Evolutionary conservation across 2,797 vertebrate genomes (phyloP).

Genomic region (Scomberomorus guttatus): DNA sequence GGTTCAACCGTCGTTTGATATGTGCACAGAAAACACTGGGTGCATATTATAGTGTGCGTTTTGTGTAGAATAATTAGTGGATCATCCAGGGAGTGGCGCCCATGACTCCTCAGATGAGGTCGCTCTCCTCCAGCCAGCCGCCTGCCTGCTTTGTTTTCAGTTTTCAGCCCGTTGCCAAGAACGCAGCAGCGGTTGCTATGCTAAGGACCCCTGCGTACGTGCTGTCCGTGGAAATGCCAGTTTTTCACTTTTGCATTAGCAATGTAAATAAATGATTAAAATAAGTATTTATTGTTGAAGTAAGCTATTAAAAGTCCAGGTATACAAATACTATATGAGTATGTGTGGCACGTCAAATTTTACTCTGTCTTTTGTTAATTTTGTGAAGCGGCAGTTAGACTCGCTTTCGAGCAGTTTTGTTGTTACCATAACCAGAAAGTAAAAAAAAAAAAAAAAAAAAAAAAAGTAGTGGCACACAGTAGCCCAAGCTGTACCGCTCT

Average conservation of each 20-base stretch:
- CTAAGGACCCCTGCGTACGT: constrained; percentile 52
- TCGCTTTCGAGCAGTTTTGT: constrained; percentile 36
- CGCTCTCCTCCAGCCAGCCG: no score
- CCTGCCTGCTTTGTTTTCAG: constrained; percentile 43
- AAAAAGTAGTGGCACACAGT: not conserved
- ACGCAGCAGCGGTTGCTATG: constrained; percentile 73
- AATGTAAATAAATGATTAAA: not conserved
- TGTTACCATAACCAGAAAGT: constrained; percentile 14
- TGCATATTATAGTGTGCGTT: fast-evolving
- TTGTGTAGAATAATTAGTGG: not conserved
- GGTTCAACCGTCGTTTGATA: no score
- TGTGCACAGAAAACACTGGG: not conserved
- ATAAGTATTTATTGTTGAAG: fast-evolving
- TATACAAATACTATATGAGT: fast-evolving
- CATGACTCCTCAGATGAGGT: no score
- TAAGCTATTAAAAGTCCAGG: fast-evolving
- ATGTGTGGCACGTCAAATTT: fast-evolving
- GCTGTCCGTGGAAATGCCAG: constrained; percentile 62
- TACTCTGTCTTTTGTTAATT: not conserved
- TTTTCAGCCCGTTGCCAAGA: constrained; percentile 63
- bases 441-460: no score
- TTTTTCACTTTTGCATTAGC: not conserved
- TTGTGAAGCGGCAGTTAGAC: constrained; percentile 57
- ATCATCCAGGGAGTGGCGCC: not conserved
- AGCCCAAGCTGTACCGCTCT: not conserved